Conservation (phyloP, 2,888 invertebrate genomes). For the Pyralis farinalis region DNA sequence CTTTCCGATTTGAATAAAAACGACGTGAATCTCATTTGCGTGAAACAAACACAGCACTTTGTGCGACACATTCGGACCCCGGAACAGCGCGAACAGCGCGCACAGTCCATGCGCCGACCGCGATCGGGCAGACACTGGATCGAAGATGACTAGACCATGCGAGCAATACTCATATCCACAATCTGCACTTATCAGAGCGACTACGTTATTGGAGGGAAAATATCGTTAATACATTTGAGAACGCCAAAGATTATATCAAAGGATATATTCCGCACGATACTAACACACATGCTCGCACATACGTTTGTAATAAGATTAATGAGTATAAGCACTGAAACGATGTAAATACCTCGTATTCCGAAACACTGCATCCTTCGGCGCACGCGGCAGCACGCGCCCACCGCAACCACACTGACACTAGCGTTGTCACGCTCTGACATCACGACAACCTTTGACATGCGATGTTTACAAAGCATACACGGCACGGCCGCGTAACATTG, state of each 20-base stretch:
- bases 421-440: slow-evolving; percentile 67
- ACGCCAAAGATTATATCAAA: too few species aligned
- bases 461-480: slow-evolving; percentile 36
- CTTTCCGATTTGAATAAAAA: slow-evolving; percentile 49
- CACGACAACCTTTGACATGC: slow-evolving; percentile 53
- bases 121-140: slow-evolving; percentile 27
- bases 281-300: too few species aligned
- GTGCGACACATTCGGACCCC: slow-evolving; percentile 45
- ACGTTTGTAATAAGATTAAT: too few species aligned
- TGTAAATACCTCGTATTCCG: slow-evolving; percentile 64
- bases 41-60: slow-evolving; percentile 39
- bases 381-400: slow-evolving; percentile 67
- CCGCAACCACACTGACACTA: slow-evolving; percentile 55
- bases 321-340: too few species aligned
- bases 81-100: slow-evolving; percentile 45
- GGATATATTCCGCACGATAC: too few species aligned
- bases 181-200: not conserved
- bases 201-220: slow-evolving; percentile 26
- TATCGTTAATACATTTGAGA: slow-evolving; percentile 38
- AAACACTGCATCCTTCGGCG: slow-evolving; percentile 75
- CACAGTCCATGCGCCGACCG: slow-evolving; percentile 37
- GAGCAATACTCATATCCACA: slow-evolving; percentile 22
- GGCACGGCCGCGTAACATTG: slow-evolving; percentile 1
- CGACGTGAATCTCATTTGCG: slow-evolving; percentile 56
- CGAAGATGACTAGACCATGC: slow-evolving; percentile 23